phyloP scores from a whole-genome alignment of 2,797 vertebrate genomes.

The Macropus fuliginosus region DNA sequence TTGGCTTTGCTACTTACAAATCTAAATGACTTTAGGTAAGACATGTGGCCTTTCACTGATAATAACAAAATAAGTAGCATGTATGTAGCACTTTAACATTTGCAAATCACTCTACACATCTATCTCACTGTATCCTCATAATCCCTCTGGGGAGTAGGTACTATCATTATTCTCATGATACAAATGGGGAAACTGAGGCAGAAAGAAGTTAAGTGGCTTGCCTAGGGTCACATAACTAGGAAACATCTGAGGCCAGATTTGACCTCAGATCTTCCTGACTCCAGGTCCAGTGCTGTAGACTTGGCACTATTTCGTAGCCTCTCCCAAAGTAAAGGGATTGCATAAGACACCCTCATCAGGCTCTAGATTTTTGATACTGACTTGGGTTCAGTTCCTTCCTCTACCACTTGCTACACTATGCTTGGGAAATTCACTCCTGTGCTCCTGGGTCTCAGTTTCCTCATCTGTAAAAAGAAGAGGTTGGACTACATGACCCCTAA shows the following conservation, averaged over 20 bases:
- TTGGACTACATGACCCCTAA: neutral
- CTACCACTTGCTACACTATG: neutral
- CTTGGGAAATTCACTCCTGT: neutral
- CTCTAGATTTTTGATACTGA: neutral
- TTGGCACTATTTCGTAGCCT: neutral
- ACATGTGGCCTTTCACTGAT: neutral
- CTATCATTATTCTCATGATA: neutral
- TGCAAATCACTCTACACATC: too few relatives aligned
- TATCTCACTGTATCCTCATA: neutral
- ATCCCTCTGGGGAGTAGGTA: neutral
- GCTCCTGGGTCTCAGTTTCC: neutral
- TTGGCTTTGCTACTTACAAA: neutral
- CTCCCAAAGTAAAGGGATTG: neutral
- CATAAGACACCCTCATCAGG: neutral
- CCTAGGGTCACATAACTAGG: neutral
- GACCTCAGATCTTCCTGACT: neutral
- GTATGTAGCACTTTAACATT: neutral
- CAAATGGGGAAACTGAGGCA: neutral
- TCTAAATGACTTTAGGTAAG: neutral
- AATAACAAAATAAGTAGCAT: neutral
- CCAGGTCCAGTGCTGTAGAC: neutral
- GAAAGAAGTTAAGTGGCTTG: constrained; percentile 2
- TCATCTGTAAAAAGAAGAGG: neutral
- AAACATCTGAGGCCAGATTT: neutral
- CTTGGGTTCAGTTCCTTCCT: neutral